Conservation (phyloP, 2,888 invertebrate species). For the Drosophila paramelanica region DNA sequence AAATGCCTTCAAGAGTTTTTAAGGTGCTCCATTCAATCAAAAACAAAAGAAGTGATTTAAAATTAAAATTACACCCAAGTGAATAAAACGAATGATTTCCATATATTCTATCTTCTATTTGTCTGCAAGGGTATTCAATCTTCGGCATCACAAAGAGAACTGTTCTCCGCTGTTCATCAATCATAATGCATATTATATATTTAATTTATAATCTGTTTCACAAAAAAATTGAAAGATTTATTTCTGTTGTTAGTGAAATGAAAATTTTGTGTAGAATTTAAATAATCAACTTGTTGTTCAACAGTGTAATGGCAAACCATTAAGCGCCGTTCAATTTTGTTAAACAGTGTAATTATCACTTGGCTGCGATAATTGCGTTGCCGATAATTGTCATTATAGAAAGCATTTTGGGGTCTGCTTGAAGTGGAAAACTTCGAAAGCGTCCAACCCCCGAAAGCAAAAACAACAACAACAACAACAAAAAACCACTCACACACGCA, state of each 20-base stretch:
- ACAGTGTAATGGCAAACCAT: not conserved
- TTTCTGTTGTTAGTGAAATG: no score
- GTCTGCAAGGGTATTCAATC: no score
- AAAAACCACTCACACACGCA: not conserved
- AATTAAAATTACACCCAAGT: not conserved
- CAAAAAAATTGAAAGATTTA: no score
- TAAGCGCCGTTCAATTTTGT: conserved; percentile 17
- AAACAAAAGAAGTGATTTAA: not conserved
- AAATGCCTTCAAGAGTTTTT: not conserved
- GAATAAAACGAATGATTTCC: not conserved
- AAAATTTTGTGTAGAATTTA: no score
- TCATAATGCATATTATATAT: no score
- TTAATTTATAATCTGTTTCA: no score
- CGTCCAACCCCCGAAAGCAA: not conserved
- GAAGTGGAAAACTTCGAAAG: conserved; percentile 6
- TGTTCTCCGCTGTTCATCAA: no score
- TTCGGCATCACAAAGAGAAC: no score
- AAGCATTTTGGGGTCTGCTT: conserved; percentile 25
- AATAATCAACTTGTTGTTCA: not conserved
- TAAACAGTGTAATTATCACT: conserved; percentile 42
- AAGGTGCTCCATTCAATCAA: not conserved
- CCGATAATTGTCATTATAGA: conserved; percentile 54
- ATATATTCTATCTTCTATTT: no score
- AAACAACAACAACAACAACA: not conserved
- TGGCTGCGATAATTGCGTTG: conserved; percentile 42